These are phyloP conservation scores for Chiloscyllium plagiosum DNA, from an alignment of 2,113 vertebrate species.

Conservation along the genomic window DNA sequence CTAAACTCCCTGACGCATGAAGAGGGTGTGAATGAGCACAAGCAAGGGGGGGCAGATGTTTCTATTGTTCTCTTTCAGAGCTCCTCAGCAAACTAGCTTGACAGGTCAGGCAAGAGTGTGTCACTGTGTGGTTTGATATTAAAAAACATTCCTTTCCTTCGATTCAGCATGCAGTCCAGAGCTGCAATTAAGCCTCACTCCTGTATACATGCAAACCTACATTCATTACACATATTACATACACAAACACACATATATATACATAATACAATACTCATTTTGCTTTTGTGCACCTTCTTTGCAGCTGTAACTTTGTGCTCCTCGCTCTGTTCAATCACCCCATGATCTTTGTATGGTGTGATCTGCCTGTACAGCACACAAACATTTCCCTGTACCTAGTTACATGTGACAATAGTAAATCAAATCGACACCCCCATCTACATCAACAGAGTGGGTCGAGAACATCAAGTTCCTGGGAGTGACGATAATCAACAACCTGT, in stretches of 20 bases:
- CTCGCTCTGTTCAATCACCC: no score
- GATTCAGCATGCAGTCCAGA: neutral
- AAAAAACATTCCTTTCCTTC: slow-evolving; percentile 25
- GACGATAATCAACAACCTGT: no score
- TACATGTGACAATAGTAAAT: no score
- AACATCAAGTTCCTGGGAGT: no score
- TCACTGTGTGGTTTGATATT: neutral
- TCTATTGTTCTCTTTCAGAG: slow-evolving; percentile 31
- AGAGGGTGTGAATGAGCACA: slow-evolving; percentile 32
- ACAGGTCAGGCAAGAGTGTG: slow-evolving; percentile 34
- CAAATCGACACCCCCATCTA: no score
- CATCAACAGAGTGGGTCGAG: no score
- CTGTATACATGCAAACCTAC: neutral
- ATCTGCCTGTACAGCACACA: no score
- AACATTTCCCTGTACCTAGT: no score
- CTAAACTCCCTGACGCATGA: slow-evolving; percentile 30
- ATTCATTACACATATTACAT: neutral
- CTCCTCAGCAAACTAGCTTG: slow-evolving; percentile 23
- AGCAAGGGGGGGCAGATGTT: slow-evolving; percentile 30
- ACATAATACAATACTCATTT: neutral
- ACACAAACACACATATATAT: neutral
- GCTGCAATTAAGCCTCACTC: neutral
- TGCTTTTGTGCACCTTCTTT: no score
- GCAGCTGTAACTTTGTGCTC: no score
- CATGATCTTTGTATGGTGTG: no score